Base-by-base conservation (phyloP, 2,888 invertebrate genomes). In the Eupithecia exiguata region DNA sequence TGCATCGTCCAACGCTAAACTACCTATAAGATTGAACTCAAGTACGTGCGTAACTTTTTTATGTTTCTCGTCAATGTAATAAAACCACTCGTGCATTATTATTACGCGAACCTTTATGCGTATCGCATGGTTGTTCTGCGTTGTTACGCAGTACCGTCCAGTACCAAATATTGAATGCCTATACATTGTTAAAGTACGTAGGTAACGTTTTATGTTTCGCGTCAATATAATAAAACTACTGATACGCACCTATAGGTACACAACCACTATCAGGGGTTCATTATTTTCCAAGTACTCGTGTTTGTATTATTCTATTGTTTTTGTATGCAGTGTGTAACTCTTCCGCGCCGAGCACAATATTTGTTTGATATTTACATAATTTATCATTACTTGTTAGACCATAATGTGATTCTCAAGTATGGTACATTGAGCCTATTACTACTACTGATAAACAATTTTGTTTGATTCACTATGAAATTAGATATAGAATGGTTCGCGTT, bases 331-430 rank as follows among this genome's bases (percentile, higher is more conserved):
- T 77, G 76, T 70, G 71, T 78, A 75, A 72, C 69, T 80, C 79
- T 79, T 80, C 78, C 79, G 74, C 69, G 65, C 77, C 66, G 68
- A 67, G 38, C 72, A 76, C 53, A 72, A 76, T 77, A 72, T 77
- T 77, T 77, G 65, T 72, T 74, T 72, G 49, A 68, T 76, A 71
- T 76, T 75, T 77, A 73, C 65, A 58, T 65, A 71, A 38, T 68
- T 58, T 70, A 36, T 68, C 40, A 66, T 21, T 68, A 61, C 49
- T 66, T 71, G 63, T 68, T 49, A 67, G 61, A 68, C 62, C 74
- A 75, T 76, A 77, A 71, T 75, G 46, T 70, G 61, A 65, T 75
- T 68, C 66, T 75, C 70, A 66, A 70, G 72, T 72, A 61, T n/a
- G 62, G 53, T 74, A 72, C 61, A 67, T 67, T 53, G 10, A 53